These are phyloP conservation scores for Drosophila falleni DNA, from an alignment of 2,888 invertebrate genomes.

Conservation along the genomic window DNA sequence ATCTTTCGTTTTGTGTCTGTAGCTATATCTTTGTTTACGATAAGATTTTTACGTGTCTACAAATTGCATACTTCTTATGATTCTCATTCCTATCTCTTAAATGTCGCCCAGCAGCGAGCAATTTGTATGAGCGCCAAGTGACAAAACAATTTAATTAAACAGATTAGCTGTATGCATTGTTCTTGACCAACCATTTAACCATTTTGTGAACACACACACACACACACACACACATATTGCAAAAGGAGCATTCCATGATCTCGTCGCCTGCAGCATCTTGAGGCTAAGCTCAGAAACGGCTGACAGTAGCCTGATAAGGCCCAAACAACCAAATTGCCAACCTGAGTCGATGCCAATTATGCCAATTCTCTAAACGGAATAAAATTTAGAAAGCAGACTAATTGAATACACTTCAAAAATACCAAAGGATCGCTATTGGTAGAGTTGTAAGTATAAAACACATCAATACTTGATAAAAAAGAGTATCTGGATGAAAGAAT, in stretches of 20 bases:
- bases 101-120: constrained; percentile 3
- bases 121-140: constrained; percentile 25
- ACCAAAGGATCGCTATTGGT: too few relatives aligned
- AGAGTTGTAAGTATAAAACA: neutral
- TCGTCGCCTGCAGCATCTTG: constrained; percentile 3
- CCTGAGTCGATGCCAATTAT: neutral
- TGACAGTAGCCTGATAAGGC: constrained; percentile 37
- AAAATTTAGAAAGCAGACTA: neutral
- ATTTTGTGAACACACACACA: constrained; percentile 3
- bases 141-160: constrained; percentile 43
- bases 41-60: constrained; percentile 75
- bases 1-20: neutral
- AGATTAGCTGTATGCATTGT: constrained; percentile 30
- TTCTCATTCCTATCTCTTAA: constrained; percentile 1
- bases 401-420: neutral
- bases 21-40: constrained; percentile 49
- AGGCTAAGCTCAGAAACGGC: constrained; percentile 7
- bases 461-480: too few relatives aligned
- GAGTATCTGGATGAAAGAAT: too few relatives aligned
- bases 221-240: neutral
- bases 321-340: neutral
- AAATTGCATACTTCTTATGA: constrained; percentile 37
- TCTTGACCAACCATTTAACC: constrained; percentile 12
- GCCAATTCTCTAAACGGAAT: neutral
- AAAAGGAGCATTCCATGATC: neutral